Evolutionary conservation across 2,888 invertebrate genomes (phyloP).

Genomic region (Rhopalosiphum nymphaeae): DNA sequence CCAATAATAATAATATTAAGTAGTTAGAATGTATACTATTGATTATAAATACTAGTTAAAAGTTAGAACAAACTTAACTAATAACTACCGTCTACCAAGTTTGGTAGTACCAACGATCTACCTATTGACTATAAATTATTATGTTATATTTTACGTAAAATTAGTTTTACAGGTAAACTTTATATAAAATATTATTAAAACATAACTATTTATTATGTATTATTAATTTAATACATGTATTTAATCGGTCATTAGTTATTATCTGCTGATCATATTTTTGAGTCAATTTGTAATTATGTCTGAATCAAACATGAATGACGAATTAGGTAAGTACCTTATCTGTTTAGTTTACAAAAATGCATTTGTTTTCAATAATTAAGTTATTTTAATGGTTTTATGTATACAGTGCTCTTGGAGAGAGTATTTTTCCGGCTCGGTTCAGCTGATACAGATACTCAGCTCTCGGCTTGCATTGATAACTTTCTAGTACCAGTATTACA

Average conservation of each 20-base stretch:
- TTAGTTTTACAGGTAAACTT: not conserved
- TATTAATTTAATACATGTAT: not conserved
- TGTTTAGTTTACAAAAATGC: not conserved
- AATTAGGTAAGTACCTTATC: slow-evolving; percentile 51
- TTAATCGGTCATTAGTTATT: not conserved
- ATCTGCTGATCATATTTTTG: not conserved
- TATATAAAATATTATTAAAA: not conserved
- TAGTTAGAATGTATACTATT: no score
- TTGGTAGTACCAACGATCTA: not conserved
- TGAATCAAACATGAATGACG: slow-evolving; percentile 53
- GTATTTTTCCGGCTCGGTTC: slow-evolving; percentile 90
- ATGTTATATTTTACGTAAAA: not conserved
- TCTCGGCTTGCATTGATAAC: slow-evolving; percentile 84
- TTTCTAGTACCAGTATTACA: slow-evolving; percentile 90
- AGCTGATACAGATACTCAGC: slow-evolving; percentile 89
- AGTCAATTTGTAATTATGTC: slow-evolving; percentile 22
- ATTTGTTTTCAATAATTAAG: slow-evolving; percentile 19
- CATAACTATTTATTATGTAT: not conserved
- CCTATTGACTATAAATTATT: not conserved
- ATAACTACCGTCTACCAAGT: not conserved
- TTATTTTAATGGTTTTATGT: slow-evolving; percentile 67
- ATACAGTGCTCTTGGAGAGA: slow-evolving; percentile 85
- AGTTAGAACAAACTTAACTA: not conserved
- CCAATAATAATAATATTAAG: no score
- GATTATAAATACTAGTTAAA: no score